Conservation (phyloP, 2,888 invertebrate genomes). For the Drosophila subquinaria region DNA sequence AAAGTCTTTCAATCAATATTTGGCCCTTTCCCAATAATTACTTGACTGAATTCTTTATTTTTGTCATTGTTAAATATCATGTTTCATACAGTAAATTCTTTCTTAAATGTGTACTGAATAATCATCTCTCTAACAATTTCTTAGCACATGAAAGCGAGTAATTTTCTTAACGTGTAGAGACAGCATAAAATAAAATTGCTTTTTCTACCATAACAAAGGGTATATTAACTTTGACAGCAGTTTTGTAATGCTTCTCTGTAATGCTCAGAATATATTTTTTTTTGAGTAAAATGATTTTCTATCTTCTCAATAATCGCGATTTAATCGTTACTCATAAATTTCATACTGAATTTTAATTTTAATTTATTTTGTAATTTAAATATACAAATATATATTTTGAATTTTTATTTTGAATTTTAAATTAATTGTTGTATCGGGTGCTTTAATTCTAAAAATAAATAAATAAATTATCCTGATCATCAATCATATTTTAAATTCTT, state of each 20-base stretch:
- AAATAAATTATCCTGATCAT: too few relatives aligned
- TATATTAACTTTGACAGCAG: background rate
- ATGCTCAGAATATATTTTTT: too few relatives aligned
- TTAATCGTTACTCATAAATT: too few relatives aligned
- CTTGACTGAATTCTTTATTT: background rate
- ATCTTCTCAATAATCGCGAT: too few relatives aligned
- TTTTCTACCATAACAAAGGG: background rate
- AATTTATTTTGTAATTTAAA: too few relatives aligned
- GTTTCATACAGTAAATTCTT: constrained; percentile 1
- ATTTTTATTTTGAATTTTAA: too few relatives aligned
- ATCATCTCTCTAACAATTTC: constrained; percentile 8
- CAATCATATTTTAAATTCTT: background rate
- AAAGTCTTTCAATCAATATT: background rate
- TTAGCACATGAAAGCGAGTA: constrained; percentile 6
- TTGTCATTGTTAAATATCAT: constrained; percentile 7
- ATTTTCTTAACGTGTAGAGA: constrained; percentile 11
- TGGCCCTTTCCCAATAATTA: background rate
- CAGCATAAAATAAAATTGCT: constrained; percentile 24
- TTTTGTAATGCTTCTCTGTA: background rate
- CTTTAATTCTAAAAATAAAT: too few relatives aligned
- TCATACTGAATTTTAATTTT: too few relatives aligned
- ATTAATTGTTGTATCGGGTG: too few relatives aligned
- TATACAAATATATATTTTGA: too few relatives aligned
- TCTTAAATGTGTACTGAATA: background rate
- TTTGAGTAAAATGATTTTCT: too few relatives aligned